Evolutionary conservation across 2,888 invertebrate genomes (phyloP).

Genomic region (Hymenopus coronatus): DNA sequence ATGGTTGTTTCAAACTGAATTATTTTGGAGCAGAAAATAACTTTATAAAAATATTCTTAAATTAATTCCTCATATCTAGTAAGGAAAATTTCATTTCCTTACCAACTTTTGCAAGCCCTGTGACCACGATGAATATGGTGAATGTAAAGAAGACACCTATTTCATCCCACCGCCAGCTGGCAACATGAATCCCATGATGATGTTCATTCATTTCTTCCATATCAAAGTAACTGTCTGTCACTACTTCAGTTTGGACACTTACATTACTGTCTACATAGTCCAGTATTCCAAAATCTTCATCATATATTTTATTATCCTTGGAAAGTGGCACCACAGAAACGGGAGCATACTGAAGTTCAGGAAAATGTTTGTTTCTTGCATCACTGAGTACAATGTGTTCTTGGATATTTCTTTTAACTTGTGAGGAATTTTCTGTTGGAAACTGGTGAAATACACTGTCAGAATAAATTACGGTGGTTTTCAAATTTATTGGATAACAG

Average conservation of each 20-base stretch:
- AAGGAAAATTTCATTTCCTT: conserved; percentile 4
- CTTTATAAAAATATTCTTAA: too few species aligned
- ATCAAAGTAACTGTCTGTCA: neutral
- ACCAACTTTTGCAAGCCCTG: conserved; percentile 38
- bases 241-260: neutral
- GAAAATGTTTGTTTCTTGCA: neutral
- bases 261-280: neutral
- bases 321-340: neutral
- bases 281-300: neutral
- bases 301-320: neutral
- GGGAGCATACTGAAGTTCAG: neutral
- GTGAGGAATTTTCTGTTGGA: neutral
- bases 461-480: neutral
- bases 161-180: conserved; percentile 36
- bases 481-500: neutral
- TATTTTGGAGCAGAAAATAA: neutral
- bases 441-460: neutral
- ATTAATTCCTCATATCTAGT: neutral
- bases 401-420: neutral
- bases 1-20: neutral
- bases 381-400: neutral
- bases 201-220: neutral
- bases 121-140: conserved; percentile 35
- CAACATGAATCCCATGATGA: conserved; percentile 36
- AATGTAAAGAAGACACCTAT: conserved; percentile 36